phyloP scores from a whole-genome alignment of 2,113 vertebrate genomes.

The Brienomyrus brachyistius region DNA sequence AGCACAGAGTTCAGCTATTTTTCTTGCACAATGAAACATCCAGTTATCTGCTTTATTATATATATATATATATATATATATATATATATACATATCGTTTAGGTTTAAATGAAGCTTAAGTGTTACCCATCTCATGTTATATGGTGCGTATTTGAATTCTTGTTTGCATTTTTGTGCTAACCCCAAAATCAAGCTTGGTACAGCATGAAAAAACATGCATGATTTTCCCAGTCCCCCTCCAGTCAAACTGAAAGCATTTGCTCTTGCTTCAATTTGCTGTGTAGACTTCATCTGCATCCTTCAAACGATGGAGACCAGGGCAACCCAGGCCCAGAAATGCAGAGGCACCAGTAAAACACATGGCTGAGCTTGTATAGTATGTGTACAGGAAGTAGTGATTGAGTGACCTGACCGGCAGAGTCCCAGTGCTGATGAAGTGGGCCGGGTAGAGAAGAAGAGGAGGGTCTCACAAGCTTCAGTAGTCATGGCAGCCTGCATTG shows the following conservation, averaged over 20 bases:
- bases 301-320: not conserved
- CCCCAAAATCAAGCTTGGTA: not conserved
- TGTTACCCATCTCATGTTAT: not conserved
- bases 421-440: not conserved
- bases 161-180: not conserved
- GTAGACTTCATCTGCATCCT: not conserved
- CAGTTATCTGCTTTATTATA: not conserved
- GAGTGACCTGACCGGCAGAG: not conserved
- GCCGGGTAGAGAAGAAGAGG: not conserved
- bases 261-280: not conserved
- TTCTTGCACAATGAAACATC: not conserved
- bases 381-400: not conserved
- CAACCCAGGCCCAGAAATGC: not conserved
- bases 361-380: not conserved
- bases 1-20: not conserved
- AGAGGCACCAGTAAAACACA: not conserved
- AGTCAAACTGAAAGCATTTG: not conserved
- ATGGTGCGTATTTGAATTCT: not conserved
- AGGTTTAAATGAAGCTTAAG: not conserved
- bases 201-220: not conserved
- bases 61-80: not conserved
- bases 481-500: not conserved
- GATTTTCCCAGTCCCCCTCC: not conserved
- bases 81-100: not conserved
- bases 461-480: not conserved